Evolutionary conservation across 2,888 invertebrate genomes (phyloP).

Genomic region (Oegoconia quadripuncta): DNA sequence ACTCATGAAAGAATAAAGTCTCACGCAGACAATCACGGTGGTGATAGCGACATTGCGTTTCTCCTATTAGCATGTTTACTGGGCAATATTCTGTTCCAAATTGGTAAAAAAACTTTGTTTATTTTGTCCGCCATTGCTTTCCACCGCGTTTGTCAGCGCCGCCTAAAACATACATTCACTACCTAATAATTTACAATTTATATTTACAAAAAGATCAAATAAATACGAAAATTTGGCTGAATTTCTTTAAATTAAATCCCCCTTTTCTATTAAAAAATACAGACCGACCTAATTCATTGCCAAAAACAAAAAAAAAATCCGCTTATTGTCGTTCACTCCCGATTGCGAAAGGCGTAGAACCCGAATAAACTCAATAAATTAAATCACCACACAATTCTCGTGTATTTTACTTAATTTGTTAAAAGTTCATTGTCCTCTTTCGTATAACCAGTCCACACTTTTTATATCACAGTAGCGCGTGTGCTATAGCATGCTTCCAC

Average conservation of each 20-base stretch:
- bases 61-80: too few species aligned
- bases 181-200: constrained; percentile 69
- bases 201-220: constrained; percentile 68
- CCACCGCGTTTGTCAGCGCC: too few species aligned
- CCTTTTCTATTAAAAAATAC: constrained; percentile 27
- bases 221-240: constrained; percentile 67
- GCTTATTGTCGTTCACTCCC: constrained; percentile 60
- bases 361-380: constrained; percentile 37
- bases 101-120: too few species aligned
- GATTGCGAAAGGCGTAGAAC: constrained; percentile 11
- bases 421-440: constrained; percentile 30
- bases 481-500: constrained; percentile 28
- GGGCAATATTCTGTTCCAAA: too few species aligned
- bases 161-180: constrained; percentile 58
- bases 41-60: too few species aligned
- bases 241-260: constrained; percentile 24
- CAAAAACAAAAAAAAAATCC: constrained; percentile 23
- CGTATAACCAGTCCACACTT: constrained; percentile 21
- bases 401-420: constrained; percentile 37
- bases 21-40: too few species aligned
- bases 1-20: too few species aligned
- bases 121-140: too few species aligned
- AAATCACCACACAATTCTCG: constrained; percentile 40
- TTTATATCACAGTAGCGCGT: constrained; percentile 62
- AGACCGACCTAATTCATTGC: constrained; percentile 22